phyloP scores from a whole-genome alignment of 2,888 invertebrate species.

The Theodoxus fluviatilis region DNA sequence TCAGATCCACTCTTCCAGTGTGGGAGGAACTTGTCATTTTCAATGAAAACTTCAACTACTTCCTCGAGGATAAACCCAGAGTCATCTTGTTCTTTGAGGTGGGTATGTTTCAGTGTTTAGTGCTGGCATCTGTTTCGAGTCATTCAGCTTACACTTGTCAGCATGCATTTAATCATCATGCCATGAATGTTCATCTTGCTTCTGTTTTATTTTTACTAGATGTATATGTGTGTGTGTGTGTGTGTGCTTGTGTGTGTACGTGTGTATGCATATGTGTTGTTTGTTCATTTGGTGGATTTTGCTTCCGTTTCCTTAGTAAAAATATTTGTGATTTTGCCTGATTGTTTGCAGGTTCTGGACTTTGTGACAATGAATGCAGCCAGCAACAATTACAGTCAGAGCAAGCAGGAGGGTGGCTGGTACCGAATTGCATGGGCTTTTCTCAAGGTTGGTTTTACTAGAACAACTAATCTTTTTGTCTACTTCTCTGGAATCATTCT shows the following conservation, averaged over 20 bases:
- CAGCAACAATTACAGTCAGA: conserved; percentile 42
- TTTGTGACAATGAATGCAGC: conserved; percentile 66
- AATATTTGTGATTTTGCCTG: not conserved
- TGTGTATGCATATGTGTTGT: too few relatives aligned
- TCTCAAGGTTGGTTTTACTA: conserved; percentile 69
- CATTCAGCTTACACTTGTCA: too few relatives aligned
- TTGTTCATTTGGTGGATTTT: too few relatives aligned
- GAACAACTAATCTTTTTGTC: too few relatives aligned
- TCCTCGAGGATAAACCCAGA: conserved; percentile 64
- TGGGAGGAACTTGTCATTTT: conserved; percentile 76
- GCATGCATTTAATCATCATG: too few relatives aligned
- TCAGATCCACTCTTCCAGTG: conserved; percentile 67
- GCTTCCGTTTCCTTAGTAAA: too few relatives aligned
- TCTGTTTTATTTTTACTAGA: too few relatives aligned
- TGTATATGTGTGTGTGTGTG: too few relatives aligned
- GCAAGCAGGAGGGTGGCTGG: conserved; percentile 69
- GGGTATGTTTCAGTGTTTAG: conserved; percentile 26
- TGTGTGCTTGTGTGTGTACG: too few relatives aligned
- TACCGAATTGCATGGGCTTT: conserved; percentile 77
- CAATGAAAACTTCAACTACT: conserved; percentile 70
- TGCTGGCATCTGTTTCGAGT: not conserved
- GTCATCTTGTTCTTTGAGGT: conserved; percentile 70
- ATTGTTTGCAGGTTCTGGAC: conserved; percentile 66
- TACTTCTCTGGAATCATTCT: too few relatives aligned
- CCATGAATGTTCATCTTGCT: not conserved